Evolutionary conservation across 2,888 invertebrate genomes (phyloP).

Genomic region (Cheilosia vernalis): DNA sequence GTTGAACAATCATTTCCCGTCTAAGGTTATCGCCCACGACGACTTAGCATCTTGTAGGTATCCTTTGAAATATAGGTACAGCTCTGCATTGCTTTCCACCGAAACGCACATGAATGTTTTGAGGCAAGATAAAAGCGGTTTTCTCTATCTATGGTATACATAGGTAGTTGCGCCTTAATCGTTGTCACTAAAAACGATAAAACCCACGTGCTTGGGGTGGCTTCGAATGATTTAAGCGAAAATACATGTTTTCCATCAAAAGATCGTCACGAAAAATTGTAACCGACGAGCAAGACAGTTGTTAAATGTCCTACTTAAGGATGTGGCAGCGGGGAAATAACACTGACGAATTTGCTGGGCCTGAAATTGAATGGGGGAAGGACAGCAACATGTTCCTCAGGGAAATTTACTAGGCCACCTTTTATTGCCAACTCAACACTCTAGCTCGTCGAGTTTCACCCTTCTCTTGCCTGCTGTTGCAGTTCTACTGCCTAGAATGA

Average conservation of each 20-base stretch:
- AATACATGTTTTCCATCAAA: background rate
- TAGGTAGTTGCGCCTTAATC: constrained; percentile 32
- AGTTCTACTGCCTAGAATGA: constrained; percentile 33
- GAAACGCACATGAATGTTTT: constrained; percentile 1
- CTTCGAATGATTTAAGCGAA: constrained; percentile 28
- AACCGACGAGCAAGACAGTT: background rate
- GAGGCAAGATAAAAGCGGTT: constrained; percentile 13
- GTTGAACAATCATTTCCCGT: constrained; percentile 18
- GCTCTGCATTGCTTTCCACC: background rate
- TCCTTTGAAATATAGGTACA: constrained; percentile 21
- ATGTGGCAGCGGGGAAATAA: background rate
- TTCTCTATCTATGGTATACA: background rate
- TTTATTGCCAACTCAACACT: constrained; percentile 51
- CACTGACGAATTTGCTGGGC: constrained; percentile 17
- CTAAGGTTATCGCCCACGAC: constrained; percentile 12
- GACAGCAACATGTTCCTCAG: constrained; percentile 1
- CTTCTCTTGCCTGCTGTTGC: constrained; percentile 12
- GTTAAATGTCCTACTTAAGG: constrained; percentile 37
- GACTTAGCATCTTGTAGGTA: constrained; percentile 7
- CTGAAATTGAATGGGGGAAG: constrained; percentile 9
- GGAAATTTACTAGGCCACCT: constrained; percentile 23
- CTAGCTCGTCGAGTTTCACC: background rate
- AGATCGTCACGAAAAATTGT: background rate
- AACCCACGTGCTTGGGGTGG: constrained; percentile 38
- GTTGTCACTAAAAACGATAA: constrained; percentile 36